Base-by-base conservation (phyloP, 2,113 vertebrate species). In the Pterocles gutturalis region DNA sequence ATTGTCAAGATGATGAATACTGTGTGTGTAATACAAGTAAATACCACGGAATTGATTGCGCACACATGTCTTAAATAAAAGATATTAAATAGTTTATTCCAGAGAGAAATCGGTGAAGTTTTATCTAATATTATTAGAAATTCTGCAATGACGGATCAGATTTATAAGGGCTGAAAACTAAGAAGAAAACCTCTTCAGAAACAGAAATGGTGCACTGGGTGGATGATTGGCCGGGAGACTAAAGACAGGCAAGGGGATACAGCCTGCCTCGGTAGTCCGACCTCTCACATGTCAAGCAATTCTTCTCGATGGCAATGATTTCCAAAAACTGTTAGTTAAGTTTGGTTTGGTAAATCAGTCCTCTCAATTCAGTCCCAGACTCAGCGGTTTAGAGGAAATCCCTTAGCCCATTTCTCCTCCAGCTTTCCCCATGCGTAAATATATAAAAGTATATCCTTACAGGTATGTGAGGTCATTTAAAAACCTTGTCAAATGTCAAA, bases 1-100 rank as follows among this genome's bases (percentile, higher is more conserved):
- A 97, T 96, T 95, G 97, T 97, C 97, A 95, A 69, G 87, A 95
- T 97, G 96, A 98, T 96, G 76, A 95, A 97, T 96, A 79, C 79
- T 95, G 55, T 94, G 80, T 96, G 91, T 93, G 94, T 84, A 96
- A 95, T 96, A 95, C 89, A 95, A 96, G 93, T 95, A 98, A 96
- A 97, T 97, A 96, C 87, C 77, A 34, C 18, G n/a, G 84, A 96
- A 93, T 91, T 97, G 93, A 96, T 97, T 97, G 80, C 87, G 33
- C 91, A 95, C 89, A 94, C 66, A 89, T 95, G 90, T 96, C 95
- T 96, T 95, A 93, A 92, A 90, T 97, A 96, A 97, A 92, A 82
- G 58, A 86, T 93, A 94, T 96, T 93, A 91, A 97, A 94, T 70
- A 76, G 91, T 96, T 94, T 96, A 95, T 96, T 98, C 96, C 76